Base-by-base conservation (phyloP, 1,140 invertebrate species). In the Frieseomelitta varia region DNA sequence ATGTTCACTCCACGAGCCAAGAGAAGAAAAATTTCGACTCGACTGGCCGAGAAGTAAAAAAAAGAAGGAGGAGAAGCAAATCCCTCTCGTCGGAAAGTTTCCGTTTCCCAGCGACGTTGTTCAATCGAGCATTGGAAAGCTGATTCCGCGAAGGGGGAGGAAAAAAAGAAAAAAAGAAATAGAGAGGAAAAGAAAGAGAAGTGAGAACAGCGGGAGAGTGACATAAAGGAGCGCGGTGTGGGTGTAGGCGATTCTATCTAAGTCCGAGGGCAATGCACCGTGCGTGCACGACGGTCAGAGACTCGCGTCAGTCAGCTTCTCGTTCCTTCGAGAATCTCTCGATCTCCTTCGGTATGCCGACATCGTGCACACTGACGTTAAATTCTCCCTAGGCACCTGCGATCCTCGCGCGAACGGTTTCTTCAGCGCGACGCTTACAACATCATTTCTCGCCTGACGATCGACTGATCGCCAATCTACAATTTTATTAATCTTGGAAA, bases 231-330 rank as follows among this genome's bases (percentile, higher is more conserved):
- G 27, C 75, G 65, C 79, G 67, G 87, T 84, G 87, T 88, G 80
- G 84, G 88, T 88, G 87, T 85, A 88, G 87, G 82, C 86, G 86
- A 88, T 85, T 83, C 86, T 88, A 88, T 85, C 87, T 85, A 89
- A 88, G 87, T 75, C 51, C 87, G 85, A 80, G 87, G 87, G 85
- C 87, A 87, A 87, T 88, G 87, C 87, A 88, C 85, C 81, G 72
- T 39, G 72, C 47, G 27, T 68, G 67, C 67, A 69, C 68, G 75
- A 14, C 34, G n/a, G 58, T 14, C 65, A 39, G 39, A 53, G 71
- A 39, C 87, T 81, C 78, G 84, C 78, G 69, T 88, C 87, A 79
- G 69, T 85, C 81, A 81, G 78, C 73, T 65, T 15, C 61, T 76
- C 67, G 80, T 76, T 80, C 86, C 81, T 84, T 88, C 55, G 84